phyloP scores from a whole-genome alignment of 2,888 invertebrate genomes.

The Antheraea assamensis region DNA sequence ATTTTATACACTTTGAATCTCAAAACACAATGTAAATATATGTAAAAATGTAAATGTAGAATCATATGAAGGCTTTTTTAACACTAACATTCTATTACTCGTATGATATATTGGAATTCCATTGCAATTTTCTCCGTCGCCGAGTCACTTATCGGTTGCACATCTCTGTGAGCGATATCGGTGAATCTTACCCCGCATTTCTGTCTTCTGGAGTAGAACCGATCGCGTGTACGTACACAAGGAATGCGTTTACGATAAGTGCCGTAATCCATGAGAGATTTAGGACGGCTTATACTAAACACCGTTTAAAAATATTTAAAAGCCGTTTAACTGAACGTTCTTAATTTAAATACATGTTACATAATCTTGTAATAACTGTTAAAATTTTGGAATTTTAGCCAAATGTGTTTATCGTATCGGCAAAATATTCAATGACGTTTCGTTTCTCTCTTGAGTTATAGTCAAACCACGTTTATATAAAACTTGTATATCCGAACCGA shows the following conservation, averaged over 20 bases:
- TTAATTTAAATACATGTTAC: too few species aligned
- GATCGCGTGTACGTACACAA: constrained; percentile 64
- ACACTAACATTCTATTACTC: background rate
- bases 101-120: constrained; percentile 4
- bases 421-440: too few species aligned
- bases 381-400: too few species aligned
- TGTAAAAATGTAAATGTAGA: too few species aligned
- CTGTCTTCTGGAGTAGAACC: constrained; percentile 57
- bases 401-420: too few species aligned
- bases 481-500: too few species aligned
- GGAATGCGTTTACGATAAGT: constrained; percentile 48
- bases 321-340: too few species aligned
- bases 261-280: constrained; percentile 33
- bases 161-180: constrained; percentile 44
- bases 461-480: too few species aligned
- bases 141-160: constrained; percentile 2
- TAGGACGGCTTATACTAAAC: constrained; percentile 6
- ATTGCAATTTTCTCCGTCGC: constrained; percentile 25
- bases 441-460: too few species aligned
- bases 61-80: background rate
- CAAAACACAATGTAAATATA: background rate
- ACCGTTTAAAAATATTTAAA: too few species aligned
- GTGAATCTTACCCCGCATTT: constrained; percentile 60
- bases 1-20: background rate
- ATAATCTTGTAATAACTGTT: too few species aligned